Evolutionary conservation across 1,140 invertebrate species (phyloP).

Genomic region (Vanessa tameamea): DNA sequence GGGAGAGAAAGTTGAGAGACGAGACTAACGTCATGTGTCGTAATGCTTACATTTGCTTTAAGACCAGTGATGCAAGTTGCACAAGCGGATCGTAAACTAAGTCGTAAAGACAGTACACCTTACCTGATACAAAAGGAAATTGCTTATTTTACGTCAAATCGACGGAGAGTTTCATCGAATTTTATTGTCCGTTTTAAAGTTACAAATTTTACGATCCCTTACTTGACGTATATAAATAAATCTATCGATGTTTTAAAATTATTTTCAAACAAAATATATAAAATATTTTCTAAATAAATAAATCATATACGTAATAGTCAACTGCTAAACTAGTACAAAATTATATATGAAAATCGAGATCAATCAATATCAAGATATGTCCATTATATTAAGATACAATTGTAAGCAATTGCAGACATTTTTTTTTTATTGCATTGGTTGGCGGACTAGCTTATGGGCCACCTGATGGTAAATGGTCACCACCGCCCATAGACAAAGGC

Average conservation of each 20-base stretch:
- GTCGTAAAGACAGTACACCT: constrained; percentile 70
- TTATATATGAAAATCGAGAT: too few species aligned
- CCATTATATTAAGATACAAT: too few species aligned
- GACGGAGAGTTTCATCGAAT: constrained; percentile 49
- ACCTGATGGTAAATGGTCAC: too few species aligned
- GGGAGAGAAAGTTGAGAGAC: background rate
- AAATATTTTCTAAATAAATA: too few species aligned
- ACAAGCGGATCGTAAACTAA: constrained; percentile 70
- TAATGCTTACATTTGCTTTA: constrained; percentile 6
- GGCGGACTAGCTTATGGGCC: too few species aligned
- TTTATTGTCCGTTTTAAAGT: constrained; percentile 63
- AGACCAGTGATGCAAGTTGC: constrained; percentile 39
- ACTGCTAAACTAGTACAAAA: too few species aligned
- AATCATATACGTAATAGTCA: too few species aligned
- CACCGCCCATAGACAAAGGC: too few species aligned
- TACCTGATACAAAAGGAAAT: constrained; percentile 71
- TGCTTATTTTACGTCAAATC: constrained; percentile 62
- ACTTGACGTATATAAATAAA: background rate
- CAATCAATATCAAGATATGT: too few species aligned
- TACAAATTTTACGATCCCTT: constrained; percentile 55
- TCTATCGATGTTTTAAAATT: too few species aligned
- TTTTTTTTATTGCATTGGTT: too few species aligned
- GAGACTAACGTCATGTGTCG: background rate
- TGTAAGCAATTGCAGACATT: too few species aligned
- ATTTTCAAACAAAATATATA: background rate